Evolutionary conservation across 2,797 vertebrate species (phyloP), one percentile per base, ranked within the genome.

Genomic region (Silurus lanzhouensis): DNA sequence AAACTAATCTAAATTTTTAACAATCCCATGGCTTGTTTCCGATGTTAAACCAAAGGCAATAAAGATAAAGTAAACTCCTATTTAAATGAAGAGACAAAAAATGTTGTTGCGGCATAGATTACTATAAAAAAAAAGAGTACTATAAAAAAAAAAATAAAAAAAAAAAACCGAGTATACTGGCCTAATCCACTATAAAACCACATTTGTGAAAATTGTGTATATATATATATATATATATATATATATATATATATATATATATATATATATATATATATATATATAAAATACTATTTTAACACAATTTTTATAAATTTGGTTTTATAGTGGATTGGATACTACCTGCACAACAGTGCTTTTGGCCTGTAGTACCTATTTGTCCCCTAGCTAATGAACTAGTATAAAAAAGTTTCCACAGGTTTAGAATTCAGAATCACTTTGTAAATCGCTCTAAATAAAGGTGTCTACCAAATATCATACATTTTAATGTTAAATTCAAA

Each of bases 1-100:
- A 31, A 81, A 82, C 78, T 68, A 67, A 67, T 64, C 81, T 31
- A 14, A 87, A 20, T 7, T 77, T 66, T 74, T 12, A 31, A 48
- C n/a, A 82, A 70, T 27, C 46, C 80, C 46, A 25, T 78, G 55
- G 63, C 10, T 68, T 82, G 12, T 64, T 81, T 81, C 82, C 27
- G 17, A 27, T 61, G 57, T 60, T 77, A 70, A 64, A 57, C 78
- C 78, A 84, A 61, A 12, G 19, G 15, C 9, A 81, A 81, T 66
- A 66, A 66, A 52, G 15, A 52, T n/a, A 66, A 66, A 19, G 27
- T 12, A 81, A 66, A 31, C n/a, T 52, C 19, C 48, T 52, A 66
- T 22, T 27, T 52, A 81, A 66, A 80, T 63, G 14, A 64, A 64
- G 64, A 80, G 44, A 48, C 44, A 66, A 27, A 57, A 79, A 79